Evolutionary conservation across 2,888 invertebrate genomes (phyloP), one percentile per base, ranked within the genome.

Genomic region (Halictus quadricinctus): DNA sequence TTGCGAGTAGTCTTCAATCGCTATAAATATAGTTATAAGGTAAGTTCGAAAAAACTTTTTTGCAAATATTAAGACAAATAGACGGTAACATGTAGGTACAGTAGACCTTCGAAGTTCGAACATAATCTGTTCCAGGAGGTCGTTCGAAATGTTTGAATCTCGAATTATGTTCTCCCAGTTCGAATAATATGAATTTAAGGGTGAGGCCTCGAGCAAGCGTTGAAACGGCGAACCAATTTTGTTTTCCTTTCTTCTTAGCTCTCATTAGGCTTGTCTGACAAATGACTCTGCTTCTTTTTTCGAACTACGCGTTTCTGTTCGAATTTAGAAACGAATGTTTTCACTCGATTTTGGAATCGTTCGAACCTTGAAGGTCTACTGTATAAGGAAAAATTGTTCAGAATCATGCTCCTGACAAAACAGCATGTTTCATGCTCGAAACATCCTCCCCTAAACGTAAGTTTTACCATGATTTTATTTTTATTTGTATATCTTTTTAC

Each of bases 401-500:
- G 58, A n/a, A 58, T 58, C 12, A 58, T n/a, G n/a, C 12, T 58
- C 58, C n/a, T 58, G 58, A n/a, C n/a, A n/a, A n/a, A n/a, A n/a
- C n/a, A n/a, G n/a, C n/a, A n/a, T n/a, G n/a, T n/a, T n/a, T n/a
- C n/a, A n/a, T n/a, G n/a, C n/a, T n/a, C 1, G 58, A 5, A n/a
- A 58, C 58, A 58, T 12, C 58, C n/a, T n/a, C n/a, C 0, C 12
- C 58, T n/a, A 58, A 58, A 58, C 12, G n/a, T 58, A 58, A n/a
- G 58, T n/a, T 58, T 1, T n/a, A 58, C 12, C 12, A 58, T n/a
- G 58, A 58, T 58, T 58, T 41, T 78, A n/a, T 36, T 81, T 80
- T 76, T 72, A 75, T 88, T 83, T 88, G 54, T 88, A 86, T 54
- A 79, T 80, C 76, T 77, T 84, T 72, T 64, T 75, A 69, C 12